These are phyloP conservation scores for Araneus ventricosus DNA, from an alignment of 1,140 invertebrate species.

Conservation along the genomic window DNA sequence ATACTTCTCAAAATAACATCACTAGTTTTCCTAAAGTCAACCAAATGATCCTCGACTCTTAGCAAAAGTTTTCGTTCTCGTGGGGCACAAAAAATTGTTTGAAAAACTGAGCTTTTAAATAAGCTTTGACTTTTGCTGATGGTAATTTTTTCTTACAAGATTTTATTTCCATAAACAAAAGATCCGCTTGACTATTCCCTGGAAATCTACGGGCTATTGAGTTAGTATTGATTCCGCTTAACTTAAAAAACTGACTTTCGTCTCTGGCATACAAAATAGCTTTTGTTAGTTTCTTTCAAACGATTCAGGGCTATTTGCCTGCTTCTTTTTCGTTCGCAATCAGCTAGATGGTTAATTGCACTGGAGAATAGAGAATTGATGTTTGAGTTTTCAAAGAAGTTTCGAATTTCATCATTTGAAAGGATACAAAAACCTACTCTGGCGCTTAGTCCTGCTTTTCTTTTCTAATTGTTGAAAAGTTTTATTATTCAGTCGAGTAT, in stretches of 20 bases:
- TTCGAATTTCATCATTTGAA: no score
- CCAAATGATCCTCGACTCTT: neutral
- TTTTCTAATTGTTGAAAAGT: no score
- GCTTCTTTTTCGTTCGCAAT: neutral
- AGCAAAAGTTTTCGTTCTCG: neutral
- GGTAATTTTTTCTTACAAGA: neutral
- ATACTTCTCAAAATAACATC: no score
- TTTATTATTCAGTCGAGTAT: no score
- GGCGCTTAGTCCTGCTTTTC: no score
- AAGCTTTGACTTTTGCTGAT: neutral
- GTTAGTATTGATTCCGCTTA: neutral
- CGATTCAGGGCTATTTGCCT: neutral
- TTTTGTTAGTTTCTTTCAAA: neutral
- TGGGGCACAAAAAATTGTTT: neutral
- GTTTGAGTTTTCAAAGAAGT: neutral
- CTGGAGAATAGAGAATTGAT: neutral
- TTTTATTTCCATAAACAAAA: neutral
- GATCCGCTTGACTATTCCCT: neutral
- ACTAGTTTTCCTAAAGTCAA: neutral
- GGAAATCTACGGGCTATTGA: neutral
- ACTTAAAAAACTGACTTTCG: neutral
- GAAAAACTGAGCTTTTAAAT: neutral
- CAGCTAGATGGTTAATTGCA: neutral
- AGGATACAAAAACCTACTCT: no score
- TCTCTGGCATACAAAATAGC: neutral